Evolutionary conservation across 2,113 vertebrate species (phyloP).

Genomic region (Columba janthina): DNA sequence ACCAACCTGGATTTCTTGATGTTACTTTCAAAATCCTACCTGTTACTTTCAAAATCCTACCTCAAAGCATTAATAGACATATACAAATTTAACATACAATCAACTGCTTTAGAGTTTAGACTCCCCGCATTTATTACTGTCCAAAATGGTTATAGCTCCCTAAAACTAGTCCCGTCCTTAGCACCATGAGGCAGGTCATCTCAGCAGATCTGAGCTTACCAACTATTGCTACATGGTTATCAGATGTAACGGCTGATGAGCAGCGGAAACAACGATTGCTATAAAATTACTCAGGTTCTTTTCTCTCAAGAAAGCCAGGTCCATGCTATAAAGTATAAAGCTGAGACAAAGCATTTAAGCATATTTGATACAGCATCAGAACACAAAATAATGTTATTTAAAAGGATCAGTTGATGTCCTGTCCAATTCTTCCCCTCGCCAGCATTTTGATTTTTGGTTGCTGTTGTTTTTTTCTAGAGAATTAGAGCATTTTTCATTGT

Average conservation of each 20-base stretch:
- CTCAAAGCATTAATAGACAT: background rate
- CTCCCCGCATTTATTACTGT: background rate
- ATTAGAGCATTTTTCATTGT: background rate
- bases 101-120: background rate
- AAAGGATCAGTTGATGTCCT: background rate
- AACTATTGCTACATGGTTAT: background rate
- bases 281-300: background rate
- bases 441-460: background rate
- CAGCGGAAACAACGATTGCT: background rate
- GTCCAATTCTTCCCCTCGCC: background rate
- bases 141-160: background rate
- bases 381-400: background rate
- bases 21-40: background rate
- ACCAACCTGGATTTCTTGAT: background rate
- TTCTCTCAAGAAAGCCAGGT: background rate
- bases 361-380: background rate
- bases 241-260: background rate
- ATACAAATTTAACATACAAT: background rate
- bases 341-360: background rate
- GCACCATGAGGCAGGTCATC: background rate
- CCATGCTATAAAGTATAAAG: background rate
- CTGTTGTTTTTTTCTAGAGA: background rate
- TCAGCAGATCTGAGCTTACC: background rate
- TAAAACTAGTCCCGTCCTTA: background rate
- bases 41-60: background rate